phyloP scores from a whole-genome alignment of 2,888 invertebrate species.

The Patella ulyssiponensis region DNA sequence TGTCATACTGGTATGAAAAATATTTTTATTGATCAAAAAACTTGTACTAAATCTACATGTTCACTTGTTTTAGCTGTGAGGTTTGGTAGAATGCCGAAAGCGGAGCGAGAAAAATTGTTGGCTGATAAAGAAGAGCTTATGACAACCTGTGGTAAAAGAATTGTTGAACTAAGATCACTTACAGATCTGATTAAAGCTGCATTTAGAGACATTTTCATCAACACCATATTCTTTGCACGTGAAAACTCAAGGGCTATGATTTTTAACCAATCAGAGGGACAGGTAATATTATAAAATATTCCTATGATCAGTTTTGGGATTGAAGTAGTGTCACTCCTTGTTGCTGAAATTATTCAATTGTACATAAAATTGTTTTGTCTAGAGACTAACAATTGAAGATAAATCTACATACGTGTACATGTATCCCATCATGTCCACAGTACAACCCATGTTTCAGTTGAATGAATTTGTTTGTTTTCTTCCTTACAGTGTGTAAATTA shows the following conservation, averaged over 20 bases:
- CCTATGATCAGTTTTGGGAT: no score
- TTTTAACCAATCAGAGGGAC: no score
- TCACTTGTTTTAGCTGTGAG: slow-evolving; percentile 53
- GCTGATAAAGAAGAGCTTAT: slow-evolving; percentile 62
- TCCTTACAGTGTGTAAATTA: slow-evolving; percentile 25
- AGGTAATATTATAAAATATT: no score
- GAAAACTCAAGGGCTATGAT: neutral
- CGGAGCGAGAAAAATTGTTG: slow-evolving; percentile 62
- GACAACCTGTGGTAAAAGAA: slow-evolving; percentile 46
- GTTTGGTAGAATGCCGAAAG: slow-evolving; percentile 66
- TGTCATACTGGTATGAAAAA: neutral
- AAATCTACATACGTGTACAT: no score
- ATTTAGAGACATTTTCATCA: slow-evolving; percentile 45
- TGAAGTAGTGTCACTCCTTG: no score
- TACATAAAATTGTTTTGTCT: no score
- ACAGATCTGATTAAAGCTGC: slow-evolving; percentile 61
- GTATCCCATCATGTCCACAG: no score
- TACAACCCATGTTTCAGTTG: no score
- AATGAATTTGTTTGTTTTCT: no score
- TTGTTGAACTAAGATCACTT: slow-evolving; percentile 60
- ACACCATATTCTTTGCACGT: slow-evolving; percentile 38
- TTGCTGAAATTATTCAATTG: no score
- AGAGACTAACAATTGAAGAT: no score
- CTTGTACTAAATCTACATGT: no score
- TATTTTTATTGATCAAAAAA: neutral